These are phyloP conservation scores for Aphelinus certus DNA, from an alignment of 1,140 invertebrate genomes.

Conservation along the genomic window DNA sequence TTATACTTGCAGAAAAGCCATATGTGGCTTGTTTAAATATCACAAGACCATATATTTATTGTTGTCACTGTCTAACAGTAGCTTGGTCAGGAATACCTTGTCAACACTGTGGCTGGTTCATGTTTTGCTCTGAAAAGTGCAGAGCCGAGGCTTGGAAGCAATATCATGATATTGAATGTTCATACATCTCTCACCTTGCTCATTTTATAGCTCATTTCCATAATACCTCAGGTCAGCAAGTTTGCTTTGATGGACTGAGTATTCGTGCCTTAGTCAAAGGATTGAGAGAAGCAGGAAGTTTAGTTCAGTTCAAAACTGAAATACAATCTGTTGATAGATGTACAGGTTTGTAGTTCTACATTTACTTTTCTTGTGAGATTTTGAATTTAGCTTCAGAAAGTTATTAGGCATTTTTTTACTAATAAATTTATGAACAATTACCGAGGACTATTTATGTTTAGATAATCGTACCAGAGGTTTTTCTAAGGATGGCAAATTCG, in stretches of 20 bases:
- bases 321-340: conserved; percentile 59
- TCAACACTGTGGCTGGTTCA: conserved; percentile 69
- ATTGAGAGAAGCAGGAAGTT: conserved; percentile 62
- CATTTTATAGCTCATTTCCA: conserved; percentile 1
- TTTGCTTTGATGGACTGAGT: conserved; percentile 67
- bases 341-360: conserved; percentile 43
- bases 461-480: conserved; percentile 56
- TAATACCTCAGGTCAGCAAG: not conserved
- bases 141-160: conserved; percentile 67
- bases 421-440: too few relatives aligned
- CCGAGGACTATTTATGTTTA: conserved; percentile 20
- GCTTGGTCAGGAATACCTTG: conserved; percentile 72
- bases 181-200: conserved; percentile 66
- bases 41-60: conserved; percentile 70
- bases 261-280: conserved; percentile 72
- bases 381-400: not conserved
- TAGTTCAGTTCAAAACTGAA: conserved; percentile 62
- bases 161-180: conserved; percentile 82
- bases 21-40: conserved; percentile 74
- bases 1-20: conserved; percentile 79
- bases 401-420: not conserved
- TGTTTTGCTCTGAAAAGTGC: conserved; percentile 80
- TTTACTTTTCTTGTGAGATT: not conserved
- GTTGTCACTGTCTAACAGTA: conserved; percentile 77
- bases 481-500: conserved; percentile 60